Evolutionary conservation across 2,888 invertebrate genomes (phyloP).

Genomic region (Clistopyga incitator): DNA sequence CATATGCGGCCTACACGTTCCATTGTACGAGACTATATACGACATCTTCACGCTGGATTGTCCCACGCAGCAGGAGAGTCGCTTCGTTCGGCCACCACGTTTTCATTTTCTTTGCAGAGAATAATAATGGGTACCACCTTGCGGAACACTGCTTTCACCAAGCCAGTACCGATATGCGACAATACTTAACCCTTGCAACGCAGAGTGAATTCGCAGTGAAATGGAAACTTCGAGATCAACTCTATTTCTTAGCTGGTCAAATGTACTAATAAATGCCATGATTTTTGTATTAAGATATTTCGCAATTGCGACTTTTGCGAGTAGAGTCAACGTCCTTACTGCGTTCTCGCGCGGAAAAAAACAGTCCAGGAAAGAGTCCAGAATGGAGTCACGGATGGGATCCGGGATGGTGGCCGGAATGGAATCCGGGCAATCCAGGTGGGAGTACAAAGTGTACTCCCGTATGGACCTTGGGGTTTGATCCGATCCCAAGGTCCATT

Average conservation of each 20-base stretch:
- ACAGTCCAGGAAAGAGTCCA: no score
- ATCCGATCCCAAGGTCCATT: no score
- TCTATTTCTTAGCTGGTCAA: not conserved
- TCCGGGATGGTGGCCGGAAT: no score
- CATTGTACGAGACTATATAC: not conserved
- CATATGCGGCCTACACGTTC: not conserved
- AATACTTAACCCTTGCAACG: not conserved
- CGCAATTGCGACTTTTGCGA: slow-evolving; percentile 10
- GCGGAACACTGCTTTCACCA: slow-evolving; percentile 11
- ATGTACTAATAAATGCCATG: not conserved
- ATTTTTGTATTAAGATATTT: not conserved
- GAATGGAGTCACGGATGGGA: no score
- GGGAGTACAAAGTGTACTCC: no score
- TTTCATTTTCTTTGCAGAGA: slow-evolving; percentile 7
- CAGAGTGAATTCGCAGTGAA: not conserved
- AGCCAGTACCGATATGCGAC: not conserved
- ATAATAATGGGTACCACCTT: slow-evolving; percentile 8
- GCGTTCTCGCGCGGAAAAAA: no score
- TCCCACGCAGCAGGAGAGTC: not conserved
- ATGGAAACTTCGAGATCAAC: not conserved
- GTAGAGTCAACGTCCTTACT: not conserved
- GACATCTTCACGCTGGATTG: not conserved
- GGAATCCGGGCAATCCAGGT: no score
- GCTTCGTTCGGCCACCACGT: not conserved
- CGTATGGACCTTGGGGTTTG: no score